Evolutionary conservation across 2,113 vertebrate genomes (phyloP).

Genomic region (Pimephales promelas): DNA sequence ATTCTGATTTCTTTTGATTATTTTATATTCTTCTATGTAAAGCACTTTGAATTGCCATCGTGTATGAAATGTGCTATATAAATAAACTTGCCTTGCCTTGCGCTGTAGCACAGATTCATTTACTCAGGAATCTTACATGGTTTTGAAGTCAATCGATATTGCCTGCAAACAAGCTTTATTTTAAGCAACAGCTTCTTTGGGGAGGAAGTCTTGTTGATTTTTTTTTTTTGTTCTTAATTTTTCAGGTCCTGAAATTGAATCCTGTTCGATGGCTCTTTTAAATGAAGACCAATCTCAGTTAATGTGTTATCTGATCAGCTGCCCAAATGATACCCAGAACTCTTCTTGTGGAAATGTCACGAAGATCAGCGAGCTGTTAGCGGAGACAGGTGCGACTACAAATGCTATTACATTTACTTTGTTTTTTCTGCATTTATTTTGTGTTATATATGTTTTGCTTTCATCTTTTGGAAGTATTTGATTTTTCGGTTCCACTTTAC

Average conservation of each 20-base stretch:
- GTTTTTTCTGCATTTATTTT: too few relatives aligned
- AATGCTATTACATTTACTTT: background rate
- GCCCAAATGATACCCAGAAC: background rate
- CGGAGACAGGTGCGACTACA: background rate
- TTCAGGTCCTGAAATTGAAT: background rate
- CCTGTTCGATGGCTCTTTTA: conserved; percentile 1
- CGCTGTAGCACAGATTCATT: background rate
- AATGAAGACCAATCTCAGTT: background rate
- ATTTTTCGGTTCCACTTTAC: too few relatives aligned
- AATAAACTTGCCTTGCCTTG: too few relatives aligned
- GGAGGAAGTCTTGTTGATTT: background rate
- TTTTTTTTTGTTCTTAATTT: background rate
- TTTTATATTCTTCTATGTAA: too few relatives aligned
- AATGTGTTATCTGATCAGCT: conserved; percentile 48
- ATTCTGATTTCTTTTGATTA: too few relatives aligned
- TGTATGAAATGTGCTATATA: too few relatives aligned
- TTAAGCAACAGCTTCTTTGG: background rate
- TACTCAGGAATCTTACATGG: background rate
- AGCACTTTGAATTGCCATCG: too few relatives aligned
- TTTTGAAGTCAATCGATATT: background rate
- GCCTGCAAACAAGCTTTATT: background rate
- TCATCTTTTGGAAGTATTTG: background rate
- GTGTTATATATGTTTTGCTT: background rate
- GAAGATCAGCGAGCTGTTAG: background rate
- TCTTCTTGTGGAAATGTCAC: conserved; percentile 18